These are phyloP conservation scores for Scaptodrosophila lebanonensis DNA, from an alignment of 1,140 invertebrate species.

Conservation along the genomic window DNA sequence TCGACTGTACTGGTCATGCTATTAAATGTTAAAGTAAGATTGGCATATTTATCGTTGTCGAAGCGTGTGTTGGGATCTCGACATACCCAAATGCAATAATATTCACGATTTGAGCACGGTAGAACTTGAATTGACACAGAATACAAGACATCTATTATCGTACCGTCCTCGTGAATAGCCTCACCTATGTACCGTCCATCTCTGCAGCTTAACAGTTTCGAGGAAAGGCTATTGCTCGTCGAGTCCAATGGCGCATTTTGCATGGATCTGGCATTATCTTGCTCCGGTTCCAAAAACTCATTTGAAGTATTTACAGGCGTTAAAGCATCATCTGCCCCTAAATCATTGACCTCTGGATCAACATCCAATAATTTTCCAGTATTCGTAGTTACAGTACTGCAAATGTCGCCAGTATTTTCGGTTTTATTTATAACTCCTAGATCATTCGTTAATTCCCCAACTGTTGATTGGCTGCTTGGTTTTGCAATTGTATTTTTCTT, in stretches of 20 bases:
- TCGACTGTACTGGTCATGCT: conserved; percentile 78
- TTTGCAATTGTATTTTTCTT: conserved; percentile 11
- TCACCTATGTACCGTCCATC: conserved; percentile 51
- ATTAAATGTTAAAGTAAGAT: conserved; percentile 78
- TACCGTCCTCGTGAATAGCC: conserved; percentile 51
- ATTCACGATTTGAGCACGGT: conserved; percentile 73
- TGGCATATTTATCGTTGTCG: conserved; percentile 55
- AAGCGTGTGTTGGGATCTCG: conserved; percentile 78
- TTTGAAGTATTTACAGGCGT: conserved; percentile 38
- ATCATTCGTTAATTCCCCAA: background rate
- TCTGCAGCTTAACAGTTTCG: conserved; percentile 28
- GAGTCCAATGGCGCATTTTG: conserved; percentile 32
- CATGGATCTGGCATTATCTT: conserved; percentile 24
- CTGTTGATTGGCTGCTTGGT: conserved; percentile 2
- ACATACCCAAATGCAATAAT: conserved; percentile 80
- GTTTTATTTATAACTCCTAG: background rate
- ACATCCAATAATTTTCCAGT: conserved; percentile 11
- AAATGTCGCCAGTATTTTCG: conserved; percentile 3
- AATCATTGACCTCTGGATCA: conserved; percentile 15
- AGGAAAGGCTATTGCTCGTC: conserved; percentile 35
- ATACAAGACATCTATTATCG: conserved; percentile 48
- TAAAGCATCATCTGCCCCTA: conserved; percentile 37
- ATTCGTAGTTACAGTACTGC: conserved; percentile 20
- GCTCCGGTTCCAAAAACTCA: conserved; percentile 20
- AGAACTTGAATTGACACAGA: conserved; percentile 47